Conservation (phyloP, 2,113 vertebrate genomes). For the Podilymbus podiceps region DNA sequence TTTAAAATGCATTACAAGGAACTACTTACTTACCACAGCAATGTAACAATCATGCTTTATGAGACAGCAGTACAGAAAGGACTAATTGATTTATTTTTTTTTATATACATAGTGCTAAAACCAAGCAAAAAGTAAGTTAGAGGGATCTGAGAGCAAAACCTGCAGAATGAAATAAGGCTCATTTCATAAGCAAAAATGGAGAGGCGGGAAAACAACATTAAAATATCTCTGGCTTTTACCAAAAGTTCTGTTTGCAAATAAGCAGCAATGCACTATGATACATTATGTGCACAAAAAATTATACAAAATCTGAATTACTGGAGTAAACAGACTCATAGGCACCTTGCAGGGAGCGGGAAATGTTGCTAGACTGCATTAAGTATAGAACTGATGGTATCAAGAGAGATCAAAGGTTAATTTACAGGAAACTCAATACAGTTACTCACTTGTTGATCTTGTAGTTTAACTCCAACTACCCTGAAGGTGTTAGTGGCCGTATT, state of each 20-base stretch:
- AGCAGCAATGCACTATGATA: background rate
- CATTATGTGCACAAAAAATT: background rate
- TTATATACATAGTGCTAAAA: background rate
- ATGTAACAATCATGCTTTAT: background rate
- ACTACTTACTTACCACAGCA: background rate
- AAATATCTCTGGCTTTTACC: background rate
- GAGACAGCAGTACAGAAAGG: background rate
- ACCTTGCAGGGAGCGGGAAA: conserved; percentile 28
- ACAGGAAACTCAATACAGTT: background rate
- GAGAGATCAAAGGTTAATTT: conserved; percentile 41
- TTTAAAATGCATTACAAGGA: background rate
- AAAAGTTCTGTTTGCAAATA: background rate
- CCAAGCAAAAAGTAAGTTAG: background rate
- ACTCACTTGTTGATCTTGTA: conserved; percentile 98
- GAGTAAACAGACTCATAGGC: background rate
- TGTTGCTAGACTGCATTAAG: background rate
- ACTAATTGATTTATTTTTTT: background rate
- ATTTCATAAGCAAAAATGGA: background rate
- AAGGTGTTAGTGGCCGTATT: conserved; percentile 97
- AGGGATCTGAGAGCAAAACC: background rate
- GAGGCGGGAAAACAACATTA: background rate
- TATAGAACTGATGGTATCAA: background rate
- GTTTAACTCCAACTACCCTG: conserved; percentile 97
- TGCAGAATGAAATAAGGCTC: background rate
- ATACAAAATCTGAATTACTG: background rate